Base-by-base conservation (phyloP, 2,888 invertebrate genomes). In the Pasiphila rectangulata region DNA sequence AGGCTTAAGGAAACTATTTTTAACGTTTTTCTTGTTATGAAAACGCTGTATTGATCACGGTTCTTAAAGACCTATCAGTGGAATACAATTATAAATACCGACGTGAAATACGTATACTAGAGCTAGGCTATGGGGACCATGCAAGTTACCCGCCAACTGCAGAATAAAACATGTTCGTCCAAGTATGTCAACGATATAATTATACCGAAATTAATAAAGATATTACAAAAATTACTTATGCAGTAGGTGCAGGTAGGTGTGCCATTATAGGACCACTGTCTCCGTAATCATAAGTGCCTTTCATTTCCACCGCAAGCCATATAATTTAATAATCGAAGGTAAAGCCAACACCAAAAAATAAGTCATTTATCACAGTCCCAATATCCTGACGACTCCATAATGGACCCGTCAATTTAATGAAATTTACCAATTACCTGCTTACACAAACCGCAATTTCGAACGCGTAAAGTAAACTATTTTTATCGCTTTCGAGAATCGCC, bases 391-490 rank as follows among this genome's bases (percentile, higher is more conserved):
- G 51, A 42, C 48, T 34, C 55, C 58, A 57, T 57, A 58, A 56
- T 54, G 21, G 48, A 21, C 35, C 62, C 63, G 44, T 46, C 59
- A 58, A 67, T 68, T 64, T 59, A 46, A 48, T 49, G 47, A 54
- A 69, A 73, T 77, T 70, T 72, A 64, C 70, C 74, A 73, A 73
- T 76, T 72, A 71, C 61, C 34, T 46, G 29, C 46, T 59, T 44
- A 54, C 56, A 57, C 57, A 58, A 56, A 45, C 54, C 51, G 48
- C 57, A 62, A 61, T 63, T 54, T 56, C 34, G 54, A 45, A 32
- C 49, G 49, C 49, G 49, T 46, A 63, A 61, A 62, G 67, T 51
- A 56, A 59, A 59, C 56, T 59, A 59, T 59, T 57, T 59, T 53
- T 49, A 59, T 56, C 65, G 67, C 56, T 69, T 70, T 61, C 57